Conservation (phyloP, 2,797 vertebrate species). For the Graptemys geographica region DNA sequence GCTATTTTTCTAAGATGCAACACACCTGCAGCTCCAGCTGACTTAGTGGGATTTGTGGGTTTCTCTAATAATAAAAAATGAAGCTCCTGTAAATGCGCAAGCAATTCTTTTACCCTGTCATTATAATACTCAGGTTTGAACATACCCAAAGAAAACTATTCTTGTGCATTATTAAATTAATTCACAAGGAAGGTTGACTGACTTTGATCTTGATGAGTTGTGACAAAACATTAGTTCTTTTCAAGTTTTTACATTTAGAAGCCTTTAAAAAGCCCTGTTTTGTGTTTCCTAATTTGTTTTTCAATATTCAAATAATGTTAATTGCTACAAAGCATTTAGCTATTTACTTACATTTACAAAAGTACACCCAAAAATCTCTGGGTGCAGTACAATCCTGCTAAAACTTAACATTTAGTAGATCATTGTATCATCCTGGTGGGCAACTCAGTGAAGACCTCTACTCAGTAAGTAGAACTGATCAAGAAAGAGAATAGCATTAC, state of each 20-base stretch:
- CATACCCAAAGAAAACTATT: neutral
- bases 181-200: neutral
- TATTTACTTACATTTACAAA: neutral
- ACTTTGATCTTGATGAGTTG: conserved; percentile 14
- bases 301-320: conserved; percentile 1
- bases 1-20: conserved; percentile 35
- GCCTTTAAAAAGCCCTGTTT: neutral
- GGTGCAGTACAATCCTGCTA: conserved; percentile 5
- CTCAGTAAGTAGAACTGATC: neutral
- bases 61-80: conserved; percentile 9
- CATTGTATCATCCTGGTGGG: neutral
- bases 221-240: neutral
- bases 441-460: neutral
- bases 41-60: neutral
- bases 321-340: conserved; percentile 6
- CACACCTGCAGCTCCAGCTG: neutral
- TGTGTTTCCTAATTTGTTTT: neutral
- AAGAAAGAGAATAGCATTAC: neutral
- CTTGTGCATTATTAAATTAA: conserved; percentile 8
- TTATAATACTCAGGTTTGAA: neutral
- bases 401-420: neutral
- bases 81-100: neutral
- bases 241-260: neutral
- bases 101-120: neutral
- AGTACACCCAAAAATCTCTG: conserved; percentile 27